phyloP scores from a whole-genome alignment of 2,113 vertebrate genomes.

The Apaloderma vittatum region DNA sequence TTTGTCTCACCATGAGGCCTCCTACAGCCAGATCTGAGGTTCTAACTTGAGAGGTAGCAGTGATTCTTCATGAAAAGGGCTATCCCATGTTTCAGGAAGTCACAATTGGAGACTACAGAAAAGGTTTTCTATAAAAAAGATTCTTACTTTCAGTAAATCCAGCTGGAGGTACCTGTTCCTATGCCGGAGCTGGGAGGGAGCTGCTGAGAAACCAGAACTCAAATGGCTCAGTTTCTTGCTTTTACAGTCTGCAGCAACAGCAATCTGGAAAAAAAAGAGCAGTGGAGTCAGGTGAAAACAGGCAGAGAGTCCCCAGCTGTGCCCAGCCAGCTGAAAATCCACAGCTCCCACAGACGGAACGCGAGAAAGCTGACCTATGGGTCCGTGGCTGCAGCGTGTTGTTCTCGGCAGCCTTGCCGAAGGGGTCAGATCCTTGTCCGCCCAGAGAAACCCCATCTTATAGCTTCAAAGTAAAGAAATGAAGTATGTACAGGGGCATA shows the following conservation, averaged over 20 bases:
- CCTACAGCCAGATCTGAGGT: background rate
- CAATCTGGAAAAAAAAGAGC: background rate
- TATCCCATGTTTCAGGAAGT: background rate
- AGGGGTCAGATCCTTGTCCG: background rate
- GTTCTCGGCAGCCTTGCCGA: background rate
- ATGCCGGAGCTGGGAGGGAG: background rate
- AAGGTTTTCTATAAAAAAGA: background rate
- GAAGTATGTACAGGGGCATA: background rate
- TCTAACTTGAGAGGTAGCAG: background rate
- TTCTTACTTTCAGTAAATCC: background rate
- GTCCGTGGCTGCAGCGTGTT: rapidly evolving
- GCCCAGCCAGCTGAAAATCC: background rate
- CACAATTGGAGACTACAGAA: background rate
- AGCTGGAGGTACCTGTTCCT: background rate
- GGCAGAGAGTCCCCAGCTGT: background rate
- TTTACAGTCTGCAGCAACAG: background rate
- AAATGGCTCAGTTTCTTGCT: background rate
- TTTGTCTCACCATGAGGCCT: background rate
- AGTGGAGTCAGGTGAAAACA: background rate
- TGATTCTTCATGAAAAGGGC: background rate
- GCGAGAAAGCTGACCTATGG: background rate
- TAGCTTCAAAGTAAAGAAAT: background rate
- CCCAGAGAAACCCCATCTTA: background rate
- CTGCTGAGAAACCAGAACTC: background rate
- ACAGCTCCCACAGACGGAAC: background rate